phyloP scores from a whole-genome alignment of 1,140 invertebrate species.

The Coptotermes formosanus region DNA sequence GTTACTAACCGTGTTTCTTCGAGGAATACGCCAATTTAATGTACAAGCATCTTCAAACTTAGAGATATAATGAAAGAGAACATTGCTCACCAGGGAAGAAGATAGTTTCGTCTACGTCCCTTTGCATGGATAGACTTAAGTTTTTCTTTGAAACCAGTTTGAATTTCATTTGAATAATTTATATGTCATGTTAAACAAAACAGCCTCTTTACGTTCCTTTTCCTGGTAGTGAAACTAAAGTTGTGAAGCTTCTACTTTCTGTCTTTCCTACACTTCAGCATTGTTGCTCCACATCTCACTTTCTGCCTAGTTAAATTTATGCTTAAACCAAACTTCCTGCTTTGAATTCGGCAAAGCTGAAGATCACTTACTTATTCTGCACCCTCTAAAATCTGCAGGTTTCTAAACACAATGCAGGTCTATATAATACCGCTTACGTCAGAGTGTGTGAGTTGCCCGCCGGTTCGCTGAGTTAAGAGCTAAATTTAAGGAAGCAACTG shows the following conservation, averaged over 20 bases:
- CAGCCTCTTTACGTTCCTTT: neutral
- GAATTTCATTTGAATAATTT: constrained; percentile 8
- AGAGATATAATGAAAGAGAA: neutral
- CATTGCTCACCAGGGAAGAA: neutral
- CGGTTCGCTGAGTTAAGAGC: too few species aligned
- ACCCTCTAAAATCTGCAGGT: neutral
- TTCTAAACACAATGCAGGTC: neutral
- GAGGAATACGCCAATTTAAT: neutral
- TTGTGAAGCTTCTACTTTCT: neutral
- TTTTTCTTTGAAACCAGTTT: neutral
- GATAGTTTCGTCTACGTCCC: neutral
- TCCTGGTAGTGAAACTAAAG: neutral
- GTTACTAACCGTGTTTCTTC: neutral
- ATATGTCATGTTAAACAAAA: neutral
- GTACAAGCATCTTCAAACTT: neutral
- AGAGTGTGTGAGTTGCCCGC: too few species aligned
- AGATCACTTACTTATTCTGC: neutral
- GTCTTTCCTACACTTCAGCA: neutral
- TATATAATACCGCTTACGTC: too few species aligned
- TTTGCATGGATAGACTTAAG: neutral
- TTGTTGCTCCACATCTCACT: neutral
- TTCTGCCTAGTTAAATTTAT: neutral
- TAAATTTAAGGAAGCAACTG: too few species aligned
- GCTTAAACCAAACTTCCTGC: neutral
- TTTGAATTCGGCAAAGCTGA: neutral